Evolutionary conservation across 2,888 invertebrate genomes (phyloP), one percentile per base, ranked within the genome.

Genomic region (Calameuta pallipes): DNA sequence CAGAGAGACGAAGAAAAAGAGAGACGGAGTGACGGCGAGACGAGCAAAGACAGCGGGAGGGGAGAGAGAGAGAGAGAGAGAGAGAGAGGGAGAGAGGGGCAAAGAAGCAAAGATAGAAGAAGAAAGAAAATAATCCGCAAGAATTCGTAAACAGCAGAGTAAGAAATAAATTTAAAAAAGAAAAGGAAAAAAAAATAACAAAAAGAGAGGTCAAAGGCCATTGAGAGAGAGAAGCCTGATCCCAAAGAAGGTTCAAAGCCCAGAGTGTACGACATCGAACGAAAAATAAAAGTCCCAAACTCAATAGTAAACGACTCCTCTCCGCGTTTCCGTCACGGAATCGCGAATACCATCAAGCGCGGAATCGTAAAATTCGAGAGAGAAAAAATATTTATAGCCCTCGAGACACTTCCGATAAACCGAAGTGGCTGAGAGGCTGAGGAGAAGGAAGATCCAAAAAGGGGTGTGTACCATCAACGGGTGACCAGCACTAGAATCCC

Each of bases 311-410:
- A 83, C 82, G 82, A 82, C 80, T 85, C 74, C 75, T 78, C 75
- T 73, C 78, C 79, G 70, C 30, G 15, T 30, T 33, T 33, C 30
- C 70, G 30, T 78, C 69, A 73, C 73, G 35, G 82, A 85, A 80
- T 85, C 82, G 82, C 79, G 83, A 80, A 82, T 82, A 83, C 74
- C 78, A 82, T 82, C 80, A 80, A 41, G 75, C 76, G 79, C 75
- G 77, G 82, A 79, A 82, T 85, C 84, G 85, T 83, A 84, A 84
- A 86, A 83, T 79, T 85, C 78, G 83, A 15, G 41, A 37, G 12
- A 81, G 81, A 85, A 86, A 87, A 87, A 36, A 36, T 36, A 88
- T 87, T 83, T 85, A 87, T 87, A 78, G 81, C 78, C 77, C 15
- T 75, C 82, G 76, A 80, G 78, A 80, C 80, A 35, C 74, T 35